Evolutionary conservation across 1,140 invertebrate species (phyloP).

Genomic region (Orussus abietinus): DNA sequence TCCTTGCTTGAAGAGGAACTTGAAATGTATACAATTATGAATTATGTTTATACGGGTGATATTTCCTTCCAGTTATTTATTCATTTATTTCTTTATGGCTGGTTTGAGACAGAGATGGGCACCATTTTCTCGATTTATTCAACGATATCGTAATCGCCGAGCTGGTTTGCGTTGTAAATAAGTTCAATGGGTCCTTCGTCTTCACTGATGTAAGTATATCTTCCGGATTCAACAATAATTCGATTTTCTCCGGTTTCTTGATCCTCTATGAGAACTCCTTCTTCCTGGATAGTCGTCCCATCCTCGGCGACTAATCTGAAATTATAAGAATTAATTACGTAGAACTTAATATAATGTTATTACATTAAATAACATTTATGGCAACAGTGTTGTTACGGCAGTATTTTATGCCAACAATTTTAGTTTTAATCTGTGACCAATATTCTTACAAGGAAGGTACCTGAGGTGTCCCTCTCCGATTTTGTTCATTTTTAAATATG

Average conservation of each 20-base stretch:
- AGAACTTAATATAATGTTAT: not conserved
- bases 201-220: constrained; percentile 35
- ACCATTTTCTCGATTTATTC: no score
- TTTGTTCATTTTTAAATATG: no score
- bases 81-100: no score
- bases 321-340: constrained; percentile 1
- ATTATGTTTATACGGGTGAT: no score
- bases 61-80: no score
- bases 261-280: constrained; percentile 37
- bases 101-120: no score
- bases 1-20: no score
- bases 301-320: constrained; percentile 25
- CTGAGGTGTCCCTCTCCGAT: not conserved
- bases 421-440: constrained; percentile 5
- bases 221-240: constrained; percentile 38
- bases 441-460: not conserved
- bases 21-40: no score
- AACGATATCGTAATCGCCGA: no score
- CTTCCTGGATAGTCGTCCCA: constrained; percentile 39
- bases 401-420: constrained; percentile 5
- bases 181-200: constrained; percentile 30
- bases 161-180: constrained; percentile 8
- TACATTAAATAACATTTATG: no score
- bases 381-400: not conserved
- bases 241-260: constrained; percentile 28